Conservation (phyloP, 2,113 vertebrate genomes). For the Cephalopterus ornatus region DNA sequence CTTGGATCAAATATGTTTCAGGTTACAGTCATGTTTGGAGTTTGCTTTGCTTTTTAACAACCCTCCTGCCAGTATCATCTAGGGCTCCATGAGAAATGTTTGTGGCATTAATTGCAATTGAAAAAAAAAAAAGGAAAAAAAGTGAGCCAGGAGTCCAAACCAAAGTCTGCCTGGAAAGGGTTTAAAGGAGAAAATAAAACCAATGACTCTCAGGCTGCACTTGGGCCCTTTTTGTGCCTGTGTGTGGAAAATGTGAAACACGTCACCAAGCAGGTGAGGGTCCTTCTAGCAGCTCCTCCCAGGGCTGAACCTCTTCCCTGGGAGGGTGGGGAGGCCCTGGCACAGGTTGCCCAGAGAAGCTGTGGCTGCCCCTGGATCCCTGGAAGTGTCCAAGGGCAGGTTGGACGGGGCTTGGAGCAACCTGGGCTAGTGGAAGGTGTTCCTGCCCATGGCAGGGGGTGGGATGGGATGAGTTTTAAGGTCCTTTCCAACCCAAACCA, state of each 20-base stretch:
- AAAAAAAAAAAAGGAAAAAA: background rate
- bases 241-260: background rate
- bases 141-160: background rate
- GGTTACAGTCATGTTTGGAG: background rate
- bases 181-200: constrained; percentile 20
- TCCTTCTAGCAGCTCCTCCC: background rate
- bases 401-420: rapidly evolving
- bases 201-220: background rate
- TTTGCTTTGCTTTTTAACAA: constrained; percentile 24
- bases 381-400: background rate
- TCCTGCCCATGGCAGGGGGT: background rate
- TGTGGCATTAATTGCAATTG: background rate
- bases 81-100: background rate
- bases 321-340: background rate
- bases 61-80: background rate
- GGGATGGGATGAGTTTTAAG: rapidly evolving
- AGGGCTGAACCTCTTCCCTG: background rate
- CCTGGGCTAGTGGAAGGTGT: rapidly evolving
- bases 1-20: background rate
- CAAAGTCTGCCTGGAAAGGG: constrained; percentile 40
- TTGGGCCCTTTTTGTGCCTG: background rate
- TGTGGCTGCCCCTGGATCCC: background rate
- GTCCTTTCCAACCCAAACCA: background rate
- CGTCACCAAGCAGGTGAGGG: rapidly evolving
- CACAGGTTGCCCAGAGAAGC: background rate